phyloP scores from a whole-genome alignment of 2,113 vertebrate species.

The Gallinago undulata region DNA sequence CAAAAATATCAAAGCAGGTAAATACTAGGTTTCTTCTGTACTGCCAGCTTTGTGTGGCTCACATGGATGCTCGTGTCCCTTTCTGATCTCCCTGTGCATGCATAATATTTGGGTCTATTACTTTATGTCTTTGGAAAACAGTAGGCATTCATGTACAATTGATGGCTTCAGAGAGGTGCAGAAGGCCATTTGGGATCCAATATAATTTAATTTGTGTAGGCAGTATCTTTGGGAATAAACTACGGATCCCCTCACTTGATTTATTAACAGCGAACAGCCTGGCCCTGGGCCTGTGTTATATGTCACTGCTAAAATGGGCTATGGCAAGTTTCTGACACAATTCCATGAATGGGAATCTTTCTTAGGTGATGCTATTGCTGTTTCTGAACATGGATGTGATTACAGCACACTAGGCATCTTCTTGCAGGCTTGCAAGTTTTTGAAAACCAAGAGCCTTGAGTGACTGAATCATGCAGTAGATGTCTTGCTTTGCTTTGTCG shows the following conservation, averaged over 20 bases:
- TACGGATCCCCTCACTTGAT: background rate
- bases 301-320: background rate
- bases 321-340: background rate
- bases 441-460: background rate
- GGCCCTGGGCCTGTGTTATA: background rate
- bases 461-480: background rate
- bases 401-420: background rate
- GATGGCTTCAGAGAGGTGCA: background rate
- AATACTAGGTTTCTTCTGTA: background rate
- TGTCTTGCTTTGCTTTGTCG: background rate
- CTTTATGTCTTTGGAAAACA: background rate
- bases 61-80: fast-evolving
- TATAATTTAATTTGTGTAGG: background rate
- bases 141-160: background rate
- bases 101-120: background rate
- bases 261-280: background rate
- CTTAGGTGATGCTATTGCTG: background rate
- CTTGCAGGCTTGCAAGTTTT: background rate
- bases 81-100: background rate
- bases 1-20: background rate
- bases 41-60: background rate
- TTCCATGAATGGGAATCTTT: background rate
- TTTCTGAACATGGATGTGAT: background rate
- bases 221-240: background rate
- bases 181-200: background rate